phyloP scores from a whole-genome alignment of 2,888 invertebrate genomes.

The Branchipolynoe longqiensis region DNA sequence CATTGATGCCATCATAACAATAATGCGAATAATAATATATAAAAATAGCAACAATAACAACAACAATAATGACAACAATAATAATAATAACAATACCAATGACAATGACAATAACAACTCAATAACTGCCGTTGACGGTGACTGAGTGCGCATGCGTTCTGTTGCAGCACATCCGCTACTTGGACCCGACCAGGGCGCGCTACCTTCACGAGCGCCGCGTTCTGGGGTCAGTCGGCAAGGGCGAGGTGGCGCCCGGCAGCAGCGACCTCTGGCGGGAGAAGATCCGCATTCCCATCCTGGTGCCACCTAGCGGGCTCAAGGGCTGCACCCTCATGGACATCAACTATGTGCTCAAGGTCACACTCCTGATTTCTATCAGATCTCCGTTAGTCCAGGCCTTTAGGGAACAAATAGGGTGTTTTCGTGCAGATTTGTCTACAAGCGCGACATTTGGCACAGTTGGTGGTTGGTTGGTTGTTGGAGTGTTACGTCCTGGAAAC shows the following conservation, averaged over 20 bases:
- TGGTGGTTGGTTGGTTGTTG: too few relatives aligned
- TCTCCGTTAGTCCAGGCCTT: neutral
- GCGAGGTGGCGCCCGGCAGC: constrained; percentile 49
- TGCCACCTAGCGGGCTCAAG: constrained; percentile 59
- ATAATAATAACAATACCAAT: too few relatives aligned
- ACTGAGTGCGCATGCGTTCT: too few relatives aligned
- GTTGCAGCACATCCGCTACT: constrained; percentile 58
- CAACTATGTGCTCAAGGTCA: constrained; percentile 59
- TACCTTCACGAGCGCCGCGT: constrained; percentile 47
- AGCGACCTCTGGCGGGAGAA: constrained; percentile 56
- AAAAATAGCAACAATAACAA: too few relatives aligned
- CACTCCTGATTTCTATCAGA: neutral
- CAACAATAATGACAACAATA: too few relatives aligned
- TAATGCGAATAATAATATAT: too few relatives aligned
- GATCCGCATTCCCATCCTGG: constrained; percentile 44
- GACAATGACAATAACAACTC: too few relatives aligned
- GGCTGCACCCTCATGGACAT: constrained; percentile 60
- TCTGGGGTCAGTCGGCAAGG: constrained; percentile 46
- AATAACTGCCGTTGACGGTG: too few relatives aligned
- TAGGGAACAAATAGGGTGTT: neutral
- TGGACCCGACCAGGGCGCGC: constrained; percentile 21
- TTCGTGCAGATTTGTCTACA: neutral
- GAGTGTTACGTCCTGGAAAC: too few relatives aligned
- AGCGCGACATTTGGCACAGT: neutral
- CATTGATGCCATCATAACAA: too few relatives aligned